Percentiles rank a stretch among this genome's conserved stretches.
These are phyloP conservation scores for Orientallactaga sibirica DNA, from an alignment of 2,797 vertebrate species.

Conservation along the genomic window DNA sequence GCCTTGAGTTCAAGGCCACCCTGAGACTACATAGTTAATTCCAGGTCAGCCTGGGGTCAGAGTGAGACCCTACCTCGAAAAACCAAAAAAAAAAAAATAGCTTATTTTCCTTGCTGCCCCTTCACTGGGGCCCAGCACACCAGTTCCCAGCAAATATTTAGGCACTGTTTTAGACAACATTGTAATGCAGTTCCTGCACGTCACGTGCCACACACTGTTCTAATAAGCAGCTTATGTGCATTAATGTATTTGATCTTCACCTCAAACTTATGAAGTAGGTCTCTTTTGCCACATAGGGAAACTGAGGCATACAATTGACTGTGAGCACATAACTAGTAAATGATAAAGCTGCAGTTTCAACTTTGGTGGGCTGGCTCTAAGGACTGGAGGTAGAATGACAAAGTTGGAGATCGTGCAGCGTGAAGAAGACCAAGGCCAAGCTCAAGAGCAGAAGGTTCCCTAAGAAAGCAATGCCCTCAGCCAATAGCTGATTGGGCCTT, in stretches of 20 bases:
- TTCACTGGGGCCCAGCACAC: not conserved
- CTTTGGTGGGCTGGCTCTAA: not conserved
- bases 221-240: conserved; percentile 40
- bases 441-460: not conserved
- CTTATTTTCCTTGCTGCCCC: not conserved
- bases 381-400: conserved; percentile 24
- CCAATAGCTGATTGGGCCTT: not conserved
- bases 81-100: too few relatives aligned
- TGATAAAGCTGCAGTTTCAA: conserved; percentile 30
- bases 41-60: too few relatives aligned
- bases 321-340: conserved; percentile 4
- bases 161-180: not conserved
- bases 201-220: not conserved
- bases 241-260: not conserved
- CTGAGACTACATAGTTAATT: too few relatives aligned
- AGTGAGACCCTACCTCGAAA: too few relatives aligned
- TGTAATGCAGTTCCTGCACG: not conserved
- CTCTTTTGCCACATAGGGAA: conserved; percentile 52
- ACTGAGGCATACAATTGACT: conserved; percentile 42
- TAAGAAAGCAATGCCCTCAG: conserved; percentile 31
- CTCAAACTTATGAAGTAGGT: not conserved
- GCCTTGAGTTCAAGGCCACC: too few relatives aligned
- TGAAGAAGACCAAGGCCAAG: not conserved
- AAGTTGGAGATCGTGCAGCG: not conserved
- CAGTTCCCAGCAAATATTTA: conserved; percentile 4